Evolutionary conservation across 2,888 invertebrate genomes (phyloP).

Genomic region (Tenthredo livida): DNA sequence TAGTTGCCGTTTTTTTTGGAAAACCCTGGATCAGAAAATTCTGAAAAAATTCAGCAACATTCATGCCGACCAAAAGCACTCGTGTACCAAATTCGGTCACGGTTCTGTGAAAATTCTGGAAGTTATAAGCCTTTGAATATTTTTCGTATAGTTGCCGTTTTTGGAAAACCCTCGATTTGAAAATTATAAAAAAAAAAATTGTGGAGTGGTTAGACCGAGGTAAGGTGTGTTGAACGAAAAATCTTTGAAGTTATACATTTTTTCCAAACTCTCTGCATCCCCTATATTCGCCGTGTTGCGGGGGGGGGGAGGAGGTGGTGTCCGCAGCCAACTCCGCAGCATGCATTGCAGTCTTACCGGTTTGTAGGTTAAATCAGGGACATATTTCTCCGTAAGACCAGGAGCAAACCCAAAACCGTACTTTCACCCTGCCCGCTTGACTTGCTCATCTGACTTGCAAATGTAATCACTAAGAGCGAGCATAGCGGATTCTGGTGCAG

Average conservation of each 20-base stretch:
- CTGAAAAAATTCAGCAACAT: background rate
- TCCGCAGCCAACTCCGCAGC: background rate
- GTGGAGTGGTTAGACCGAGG: background rate
- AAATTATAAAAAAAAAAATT: background rate
- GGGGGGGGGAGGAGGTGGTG: background rate
- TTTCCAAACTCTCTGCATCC: background rate
- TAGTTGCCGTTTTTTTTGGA: no score
- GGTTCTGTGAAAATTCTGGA: background rate
- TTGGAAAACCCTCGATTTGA: background rate
- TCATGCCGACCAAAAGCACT: background rate
- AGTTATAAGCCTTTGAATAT: background rate
- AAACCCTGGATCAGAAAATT: background rate
- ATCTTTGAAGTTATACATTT: background rate
- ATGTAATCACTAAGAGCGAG: constrained; percentile 74
- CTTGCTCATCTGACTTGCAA: constrained; percentile 74
- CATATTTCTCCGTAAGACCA: constrained; percentile 51
- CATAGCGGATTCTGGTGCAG: constrained; percentile 56
- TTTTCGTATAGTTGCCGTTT: background rate
- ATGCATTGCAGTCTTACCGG: constrained; percentile 14
- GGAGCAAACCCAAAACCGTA: constrained; percentile 64
- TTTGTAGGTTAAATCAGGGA: constrained; percentile 52
- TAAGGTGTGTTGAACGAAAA: background rate
- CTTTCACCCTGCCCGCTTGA: constrained; percentile 61
- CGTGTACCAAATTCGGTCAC: background rate
- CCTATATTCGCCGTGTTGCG: background rate